A percentile compares a stretch with the other conserved stretches of the same genome.
Conservation (phyloP, 2,113 vertebrate species). For the Edolisoma coerulescens region DNA sequence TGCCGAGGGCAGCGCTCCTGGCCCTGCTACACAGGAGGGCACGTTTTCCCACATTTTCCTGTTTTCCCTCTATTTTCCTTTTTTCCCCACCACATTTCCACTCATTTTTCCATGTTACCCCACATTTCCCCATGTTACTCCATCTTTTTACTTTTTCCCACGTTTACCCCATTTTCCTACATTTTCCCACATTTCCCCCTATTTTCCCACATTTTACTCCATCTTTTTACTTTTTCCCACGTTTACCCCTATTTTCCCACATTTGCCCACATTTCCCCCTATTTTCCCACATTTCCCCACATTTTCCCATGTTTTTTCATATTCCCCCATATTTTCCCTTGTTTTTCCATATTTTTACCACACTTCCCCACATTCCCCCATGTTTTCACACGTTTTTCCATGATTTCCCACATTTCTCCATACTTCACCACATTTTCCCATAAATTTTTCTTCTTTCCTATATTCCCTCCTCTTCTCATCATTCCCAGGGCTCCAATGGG, state of each 20-base stretch:
- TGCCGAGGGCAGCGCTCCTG: neutral
- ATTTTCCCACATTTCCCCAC: neutral
- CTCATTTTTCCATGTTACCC: neutral
- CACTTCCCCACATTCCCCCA: neutral
- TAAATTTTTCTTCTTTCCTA: neutral
- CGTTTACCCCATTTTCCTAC: fast-evolving
- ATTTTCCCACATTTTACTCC: neutral
- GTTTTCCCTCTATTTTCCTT: neutral
- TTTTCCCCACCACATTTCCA: fast-evolving
- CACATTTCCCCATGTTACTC: neutral
- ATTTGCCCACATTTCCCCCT: neutral
- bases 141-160: neutral
- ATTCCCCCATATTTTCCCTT: neutral
- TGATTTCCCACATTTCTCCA: neutral
- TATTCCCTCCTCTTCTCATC: neutral
- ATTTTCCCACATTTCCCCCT: no score
- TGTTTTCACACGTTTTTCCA: neutral
- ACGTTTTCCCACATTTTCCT: neutral
- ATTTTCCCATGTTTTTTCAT: neutral
- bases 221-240: neutral
- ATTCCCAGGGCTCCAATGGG: neutral
- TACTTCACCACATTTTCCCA: neutral
- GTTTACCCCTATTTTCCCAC: neutral
- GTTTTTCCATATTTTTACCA: neutral
- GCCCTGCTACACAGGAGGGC: neutral